These are phyloP conservation scores for Tenthredo distinguenda DNA, from an alignment of 2,888 invertebrate species.

Conservation along the genomic window DNA sequence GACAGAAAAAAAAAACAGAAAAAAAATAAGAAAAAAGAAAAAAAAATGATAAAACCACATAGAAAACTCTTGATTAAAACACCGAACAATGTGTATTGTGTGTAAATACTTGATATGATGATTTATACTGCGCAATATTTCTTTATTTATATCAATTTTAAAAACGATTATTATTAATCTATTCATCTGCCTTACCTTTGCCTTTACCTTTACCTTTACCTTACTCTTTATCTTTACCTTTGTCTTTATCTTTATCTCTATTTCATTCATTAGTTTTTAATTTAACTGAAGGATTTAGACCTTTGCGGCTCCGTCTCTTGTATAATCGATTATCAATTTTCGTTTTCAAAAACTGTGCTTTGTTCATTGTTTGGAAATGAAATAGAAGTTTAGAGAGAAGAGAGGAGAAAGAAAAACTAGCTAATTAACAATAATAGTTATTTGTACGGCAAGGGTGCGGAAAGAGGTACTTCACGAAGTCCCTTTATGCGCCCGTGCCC, in stretches of 20 bases:
- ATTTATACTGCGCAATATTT: constrained; percentile 39
- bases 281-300: background rate
- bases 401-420: too few relatives aligned
- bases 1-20: background rate
- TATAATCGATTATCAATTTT: too few relatives aligned
- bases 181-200: constrained; percentile 50
- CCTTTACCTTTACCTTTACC: too few relatives aligned
- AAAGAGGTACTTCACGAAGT: too few relatives aligned
- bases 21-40: background rate
- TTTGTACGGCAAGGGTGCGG: too few relatives aligned
- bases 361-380: too few relatives aligned
- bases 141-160: constrained; percentile 56
- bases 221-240: background rate
- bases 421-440: too few relatives aligned
- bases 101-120: constrained; percentile 71
- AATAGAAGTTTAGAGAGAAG: too few relatives aligned
- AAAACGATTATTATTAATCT: constrained; percentile 4
- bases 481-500: too few relatives aligned
- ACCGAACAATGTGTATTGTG: constrained; percentile 76
- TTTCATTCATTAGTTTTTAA: background rate
- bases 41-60: background rate
- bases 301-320: too few relatives aligned
- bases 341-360: too few relatives aligned
- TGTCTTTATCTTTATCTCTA: background rate
- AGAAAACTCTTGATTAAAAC: constrained; percentile 42